Evolutionary conservation across 2,113 vertebrate species (phyloP).

Genomic region (Propithecus coquereli): DNA sequence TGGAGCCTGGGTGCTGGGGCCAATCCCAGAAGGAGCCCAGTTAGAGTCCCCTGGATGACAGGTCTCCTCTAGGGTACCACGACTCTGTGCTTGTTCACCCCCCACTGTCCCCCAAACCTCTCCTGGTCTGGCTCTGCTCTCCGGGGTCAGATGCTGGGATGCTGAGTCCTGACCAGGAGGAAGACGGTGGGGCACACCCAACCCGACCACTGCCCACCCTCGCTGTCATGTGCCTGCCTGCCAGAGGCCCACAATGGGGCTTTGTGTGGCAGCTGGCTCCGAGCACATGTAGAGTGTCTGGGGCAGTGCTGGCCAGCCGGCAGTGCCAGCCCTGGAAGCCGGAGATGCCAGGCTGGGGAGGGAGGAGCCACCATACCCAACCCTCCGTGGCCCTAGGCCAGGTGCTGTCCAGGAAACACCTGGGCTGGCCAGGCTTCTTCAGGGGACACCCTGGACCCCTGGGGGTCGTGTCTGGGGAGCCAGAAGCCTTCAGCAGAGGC

Average conservation of each 20-base stretch:
- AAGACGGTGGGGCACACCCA: not conserved
- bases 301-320: not conserved
- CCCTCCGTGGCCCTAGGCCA: not conserved
- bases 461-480: not conserved
- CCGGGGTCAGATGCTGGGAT: not conserved
- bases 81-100: not conserved
- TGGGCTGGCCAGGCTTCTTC: not conserved
- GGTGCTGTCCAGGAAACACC: conserved; percentile 26
- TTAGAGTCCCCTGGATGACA: not conserved
- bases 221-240: not conserved
- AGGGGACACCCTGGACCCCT: not conserved
- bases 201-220: not conserved
- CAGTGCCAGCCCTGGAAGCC: conserved; percentile 16
- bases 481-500: not conserved
- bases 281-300: not conserved
- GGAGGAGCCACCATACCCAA: not conserved
- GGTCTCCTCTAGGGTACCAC: rapidly evolving
- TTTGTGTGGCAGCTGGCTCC: conserved; percentile 53
- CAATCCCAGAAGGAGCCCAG: not conserved
- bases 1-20: not conserved
- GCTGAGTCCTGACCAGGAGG: not conserved
- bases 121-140: not conserved
- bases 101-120: rapidly evolving
- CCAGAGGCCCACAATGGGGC: conserved; percentile 22
- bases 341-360: not conserved